Evolutionary conservation across 1,140 invertebrate species (phyloP).

Genomic region (Leptinotarsa lineolata): DNA sequence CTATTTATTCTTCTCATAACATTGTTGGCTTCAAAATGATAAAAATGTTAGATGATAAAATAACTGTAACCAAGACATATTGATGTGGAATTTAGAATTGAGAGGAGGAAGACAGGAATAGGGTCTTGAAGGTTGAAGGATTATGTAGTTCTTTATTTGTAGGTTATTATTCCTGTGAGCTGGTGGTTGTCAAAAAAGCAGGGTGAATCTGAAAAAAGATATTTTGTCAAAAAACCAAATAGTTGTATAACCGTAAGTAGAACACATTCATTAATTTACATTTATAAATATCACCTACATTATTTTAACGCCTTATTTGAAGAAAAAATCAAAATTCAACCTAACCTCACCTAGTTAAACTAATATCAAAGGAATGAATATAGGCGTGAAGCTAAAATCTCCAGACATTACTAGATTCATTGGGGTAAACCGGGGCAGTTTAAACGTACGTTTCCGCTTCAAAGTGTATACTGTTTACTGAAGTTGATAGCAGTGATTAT

Average conservation of each 20-base stretch:
- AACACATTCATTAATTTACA: background rate
- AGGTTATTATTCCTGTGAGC: constrained; percentile 12
- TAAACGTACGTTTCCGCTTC: background rate
- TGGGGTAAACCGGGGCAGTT: background rate
- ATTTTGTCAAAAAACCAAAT: background rate
- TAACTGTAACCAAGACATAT: constrained; percentile 24
- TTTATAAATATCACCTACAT: background rate
- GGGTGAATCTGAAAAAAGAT: constrained; percentile 2
- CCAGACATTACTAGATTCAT: background rate
- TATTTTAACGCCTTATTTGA: background rate
- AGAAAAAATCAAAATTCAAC: constrained; percentile 6
- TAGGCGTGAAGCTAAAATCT: background rate
- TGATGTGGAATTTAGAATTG: constrained; percentile 21
- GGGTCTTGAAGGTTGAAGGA: background rate
- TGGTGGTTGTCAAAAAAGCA: constrained; percentile 17
- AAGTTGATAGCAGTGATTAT: too few species aligned
- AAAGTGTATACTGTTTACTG: too few species aligned
- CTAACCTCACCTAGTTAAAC: constrained; percentile 9
- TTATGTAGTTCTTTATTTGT: background rate
- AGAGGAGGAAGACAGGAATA: constrained; percentile 14
- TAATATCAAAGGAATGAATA: background rate
- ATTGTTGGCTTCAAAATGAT: background rate
- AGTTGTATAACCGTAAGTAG: background rate
- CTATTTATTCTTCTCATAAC: constrained; percentile 14
- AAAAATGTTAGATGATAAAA: constrained; percentile 11